A percentile compares a stretch with the other conserved stretches of the same genome.
phyloP scores from a whole-genome alignment of 2,888 invertebrate species.

The Branchellion lobata region DNA sequence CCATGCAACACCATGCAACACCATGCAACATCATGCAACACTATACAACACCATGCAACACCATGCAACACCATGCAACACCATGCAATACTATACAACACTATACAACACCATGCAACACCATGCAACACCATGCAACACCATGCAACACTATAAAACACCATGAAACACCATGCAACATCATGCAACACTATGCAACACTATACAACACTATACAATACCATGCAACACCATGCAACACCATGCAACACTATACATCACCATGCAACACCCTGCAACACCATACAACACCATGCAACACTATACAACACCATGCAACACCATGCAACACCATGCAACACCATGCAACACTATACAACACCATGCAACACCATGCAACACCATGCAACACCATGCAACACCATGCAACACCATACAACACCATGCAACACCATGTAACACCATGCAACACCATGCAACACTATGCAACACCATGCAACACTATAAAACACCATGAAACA shows the following conservation, averaged over 20 bases:
- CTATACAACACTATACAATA: no score
- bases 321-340: background rate
- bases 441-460: background rate
- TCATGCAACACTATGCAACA: background rate
- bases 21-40: background rate
- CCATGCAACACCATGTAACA: background rate
- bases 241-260: background rate
- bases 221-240: background rate
- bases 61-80: background rate
- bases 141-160: background rate
- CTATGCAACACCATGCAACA: background rate
- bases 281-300: background rate
- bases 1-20: background rate
- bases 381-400: background rate
- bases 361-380: slow-evolving; percentile 5
- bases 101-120: slow-evolving; percentile 11
- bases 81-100: background rate
- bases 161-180: no score
- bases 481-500: no score
- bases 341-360: background rate
- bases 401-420: background rate
- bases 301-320: slow-evolving; percentile 11
- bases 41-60: slow-evolving; percentile 11
- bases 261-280: no score
- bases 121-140: background rate